These are phyloP conservation scores for Idaea straminata DNA, from an alignment of 2,888 invertebrate species.

Conservation along the genomic window DNA sequence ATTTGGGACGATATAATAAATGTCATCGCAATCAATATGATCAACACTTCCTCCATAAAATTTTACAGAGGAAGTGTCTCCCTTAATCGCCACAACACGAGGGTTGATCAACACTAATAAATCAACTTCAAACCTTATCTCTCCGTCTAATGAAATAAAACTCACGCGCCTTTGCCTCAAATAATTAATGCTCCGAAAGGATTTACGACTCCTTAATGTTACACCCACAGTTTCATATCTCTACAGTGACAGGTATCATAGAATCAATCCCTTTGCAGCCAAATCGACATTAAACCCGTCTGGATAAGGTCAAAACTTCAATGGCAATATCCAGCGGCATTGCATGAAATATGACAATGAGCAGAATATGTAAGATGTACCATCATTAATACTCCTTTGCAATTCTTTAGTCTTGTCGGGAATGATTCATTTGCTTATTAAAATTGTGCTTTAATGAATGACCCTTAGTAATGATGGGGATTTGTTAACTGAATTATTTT, in stretches of 20 bases:
- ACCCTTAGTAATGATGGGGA: background rate
- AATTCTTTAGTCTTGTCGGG: conserved; percentile 42
- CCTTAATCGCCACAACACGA: conserved; percentile 43
- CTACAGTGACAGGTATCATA: conserved; percentile 42
- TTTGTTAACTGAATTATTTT: background rate
- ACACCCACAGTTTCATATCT: conserved; percentile 57
- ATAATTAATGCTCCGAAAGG: conserved; percentile 62
- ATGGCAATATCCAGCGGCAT: conserved; percentile 21
- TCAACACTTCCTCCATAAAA: conserved; percentile 36
- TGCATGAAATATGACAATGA: conserved; percentile 49
- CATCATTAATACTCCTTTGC: conserved; percentile 46
- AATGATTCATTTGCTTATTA: conserved; percentile 28
- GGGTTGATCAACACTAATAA: conserved; percentile 56
- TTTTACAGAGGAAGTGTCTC: conserved; percentile 37
- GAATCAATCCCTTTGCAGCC: conserved; percentile 16
- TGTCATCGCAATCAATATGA: conserved; percentile 12
- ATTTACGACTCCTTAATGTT: conserved; percentile 72
- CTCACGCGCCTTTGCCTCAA: conserved; percentile 43
- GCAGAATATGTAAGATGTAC: conserved; percentile 51
- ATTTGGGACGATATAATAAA: background rate
- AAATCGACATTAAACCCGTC: conserved; percentile 14
- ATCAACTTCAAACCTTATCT: conserved; percentile 61
- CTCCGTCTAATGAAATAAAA: conserved; percentile 68
- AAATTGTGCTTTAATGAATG: conserved; percentile 14
- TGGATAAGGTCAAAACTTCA: conserved; percentile 16